Evolutionary conservation across 1,140 invertebrate genomes (phyloP), one percentile per base, ranked within the genome.

Genomic region (Neodiprion fabricii): DNA sequence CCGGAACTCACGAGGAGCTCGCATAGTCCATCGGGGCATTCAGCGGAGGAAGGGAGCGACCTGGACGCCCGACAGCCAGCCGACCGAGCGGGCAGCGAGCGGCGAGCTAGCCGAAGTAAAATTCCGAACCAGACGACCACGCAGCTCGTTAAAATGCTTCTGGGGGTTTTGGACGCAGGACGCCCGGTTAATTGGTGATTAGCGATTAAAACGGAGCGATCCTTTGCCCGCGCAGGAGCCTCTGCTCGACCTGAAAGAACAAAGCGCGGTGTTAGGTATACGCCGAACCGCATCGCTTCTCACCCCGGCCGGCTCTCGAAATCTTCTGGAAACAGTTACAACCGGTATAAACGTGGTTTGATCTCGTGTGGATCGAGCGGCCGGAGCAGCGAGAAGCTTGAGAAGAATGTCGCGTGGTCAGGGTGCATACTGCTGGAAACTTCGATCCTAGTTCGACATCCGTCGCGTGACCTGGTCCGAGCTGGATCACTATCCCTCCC

Each of bases 131-230:
- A 80, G 81, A 80, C 85, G 85, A 87, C 87, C 87, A 83, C 82
- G 85, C 85, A 85, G 86, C 86, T 88, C 87, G 86, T 88, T 88
- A 88, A 88, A 88, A 88, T 88, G 86, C 84, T 88, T 88, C 84
- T 86, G 87, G 82, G 85, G 81, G 80, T 87, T 88, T 88, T 79
- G 86, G 86, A 81, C 83, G 81, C 83, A 81, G 83, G 85, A 86
- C 85, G 83, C 78, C 72, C 80, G 83, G 85, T 86, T 88, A 88
- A 88, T 88, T 88, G 86, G 86, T 86, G 87, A 88, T 88, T 88
- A 88, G 85, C 87, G 85, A 88, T 88, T 88, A 88, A 88, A 88
- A 88, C 86, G 84, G 86, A 86, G 84, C 82, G 84, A 86, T 84
- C 80, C 77, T 75, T 82, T 77, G 7, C 53, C 53, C 53, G 53